Evolutionary conservation across 64 coral and sea anemone species (phyloP).

Genomic region (Cladopsammia gracilis): DNA sequence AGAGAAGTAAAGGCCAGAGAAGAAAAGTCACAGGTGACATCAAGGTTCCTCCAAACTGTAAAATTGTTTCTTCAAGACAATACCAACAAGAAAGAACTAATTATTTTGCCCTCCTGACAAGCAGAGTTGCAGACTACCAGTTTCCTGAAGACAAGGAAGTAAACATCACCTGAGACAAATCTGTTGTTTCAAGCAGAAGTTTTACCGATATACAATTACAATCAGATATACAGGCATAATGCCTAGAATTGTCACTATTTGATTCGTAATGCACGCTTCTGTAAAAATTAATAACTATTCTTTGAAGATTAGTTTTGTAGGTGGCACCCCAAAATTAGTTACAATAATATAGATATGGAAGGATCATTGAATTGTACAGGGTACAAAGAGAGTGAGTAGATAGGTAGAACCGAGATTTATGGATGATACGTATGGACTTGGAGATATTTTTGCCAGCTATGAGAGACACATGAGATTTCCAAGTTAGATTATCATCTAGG

Average conservation of each 20-base stretch:
- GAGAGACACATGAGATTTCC: too few relatives aligned
- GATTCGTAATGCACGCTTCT: constrained; percentile 12
- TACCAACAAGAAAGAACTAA: constrained; percentile 52
- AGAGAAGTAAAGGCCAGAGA: constrained; percentile 19
- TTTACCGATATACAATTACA: constrained; percentile 6
- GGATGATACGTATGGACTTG: neutral
- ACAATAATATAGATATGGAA: neutral
- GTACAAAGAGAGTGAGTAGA: neutral
- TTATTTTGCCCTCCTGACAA: constrained; percentile 25
- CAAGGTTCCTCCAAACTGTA: constrained; percentile 29
- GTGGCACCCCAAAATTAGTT: neutral
- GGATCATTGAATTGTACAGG: neutral
- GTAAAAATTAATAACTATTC: neutral
- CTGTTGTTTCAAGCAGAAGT: constrained; percentile 24
- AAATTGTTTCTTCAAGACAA: neutral
- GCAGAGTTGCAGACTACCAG: neutral
- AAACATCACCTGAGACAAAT: constrained; percentile 31
- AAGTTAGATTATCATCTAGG: too few relatives aligned
- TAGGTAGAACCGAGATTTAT: neutral
- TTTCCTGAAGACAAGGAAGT: constrained; percentile 53
- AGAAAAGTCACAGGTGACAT: constrained; percentile 50
- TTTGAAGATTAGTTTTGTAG: neutral
- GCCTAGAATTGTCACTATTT: neutral
- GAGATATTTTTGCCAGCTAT: too few relatives aligned
- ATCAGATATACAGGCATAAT: neutral